Evolutionary conservation across 2,797 vertebrate genomes (phyloP).

Genomic region (Simalia tracyae): DNA sequence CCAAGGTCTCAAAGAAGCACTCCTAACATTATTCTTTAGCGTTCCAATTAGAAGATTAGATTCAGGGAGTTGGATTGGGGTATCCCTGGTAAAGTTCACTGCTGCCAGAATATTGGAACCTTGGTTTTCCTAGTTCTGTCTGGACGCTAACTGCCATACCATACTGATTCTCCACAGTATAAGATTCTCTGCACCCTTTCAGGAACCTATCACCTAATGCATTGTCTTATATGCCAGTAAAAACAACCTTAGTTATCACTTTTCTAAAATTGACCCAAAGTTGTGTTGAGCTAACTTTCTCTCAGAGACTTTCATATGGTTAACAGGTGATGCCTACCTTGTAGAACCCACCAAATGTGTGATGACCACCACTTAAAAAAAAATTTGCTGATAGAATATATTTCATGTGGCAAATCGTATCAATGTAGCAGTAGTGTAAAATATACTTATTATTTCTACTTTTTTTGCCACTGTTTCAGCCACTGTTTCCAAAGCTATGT

Average conservation of each 20-base stretch:
- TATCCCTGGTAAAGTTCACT: too few species aligned
- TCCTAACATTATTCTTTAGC: background rate
- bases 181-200: background rate
- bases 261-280: background rate
- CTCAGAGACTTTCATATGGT: background rate
- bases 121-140: background rate
- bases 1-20: background rate
- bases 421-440: background rate
- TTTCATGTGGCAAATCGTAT: background rate
- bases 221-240: background rate
- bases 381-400: background rate
- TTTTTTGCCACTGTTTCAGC: background rate
- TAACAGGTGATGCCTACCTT: too few species aligned
- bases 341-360: background rate
- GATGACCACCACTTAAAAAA: background rate
- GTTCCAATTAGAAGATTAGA: background rate
- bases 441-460: background rate
- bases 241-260: background rate
- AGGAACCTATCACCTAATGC: background rate
- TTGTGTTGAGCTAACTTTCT: background rate
- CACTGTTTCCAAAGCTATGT: background rate
- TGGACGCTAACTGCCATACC: background rate
- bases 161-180: background rate
- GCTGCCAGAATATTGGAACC: background rate
- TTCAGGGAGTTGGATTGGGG: background rate